Evolutionary conservation across 30 jellyfish, hydroid and myxozoan species (phyloP), one percentile per base, ranked within the genome.

Genomic region (Hydractinia echinata): DNA sequence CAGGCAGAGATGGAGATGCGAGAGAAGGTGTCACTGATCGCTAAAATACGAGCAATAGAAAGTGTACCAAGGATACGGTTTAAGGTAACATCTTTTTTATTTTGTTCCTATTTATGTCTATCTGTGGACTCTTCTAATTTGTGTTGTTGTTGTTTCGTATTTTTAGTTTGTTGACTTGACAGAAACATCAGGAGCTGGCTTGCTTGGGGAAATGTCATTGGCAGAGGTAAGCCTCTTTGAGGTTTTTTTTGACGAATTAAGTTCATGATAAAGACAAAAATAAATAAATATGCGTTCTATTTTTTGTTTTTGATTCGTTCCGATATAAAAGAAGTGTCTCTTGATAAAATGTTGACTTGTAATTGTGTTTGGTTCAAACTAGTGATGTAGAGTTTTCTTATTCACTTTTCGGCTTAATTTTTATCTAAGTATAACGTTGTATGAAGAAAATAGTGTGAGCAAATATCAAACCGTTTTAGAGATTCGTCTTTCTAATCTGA

Each of bases 1-100:
- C 61, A 92, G 98, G 98, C 96, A 4, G 98, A 92, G 67, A 92
- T 82, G 66, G 98, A 92, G 72, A 92, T 92, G 98, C 72, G 95
- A 67, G 96, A 92, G 77, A 92, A 87, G 66, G 92, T 92, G 18
- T 89, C 98, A 8, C 67, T 92, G 52, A 92, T 92, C 69, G 96
- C 98, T 53, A 86, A 83, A 73, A 92, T 92, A 51, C 54, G 98
- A 83, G 98, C 98, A 9, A 92, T 92, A 18, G 98, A 92, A 73
- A 92, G 96, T 74, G 96, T 92, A 5, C 98, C 98, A 4, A 86
- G 94, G 15, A 79, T 92, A 9, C 69, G 98, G 66, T 92, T 86
- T 76, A 92, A 92, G 91, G 98, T 92, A 55, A 7, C 19, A 51
- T 64, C 19, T 64, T 6, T 58, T 1, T 16, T 11, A 58, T 30